Conservation (phyloP, 2,113 vertebrate species). For the Halichoerus grypus region DNA sequence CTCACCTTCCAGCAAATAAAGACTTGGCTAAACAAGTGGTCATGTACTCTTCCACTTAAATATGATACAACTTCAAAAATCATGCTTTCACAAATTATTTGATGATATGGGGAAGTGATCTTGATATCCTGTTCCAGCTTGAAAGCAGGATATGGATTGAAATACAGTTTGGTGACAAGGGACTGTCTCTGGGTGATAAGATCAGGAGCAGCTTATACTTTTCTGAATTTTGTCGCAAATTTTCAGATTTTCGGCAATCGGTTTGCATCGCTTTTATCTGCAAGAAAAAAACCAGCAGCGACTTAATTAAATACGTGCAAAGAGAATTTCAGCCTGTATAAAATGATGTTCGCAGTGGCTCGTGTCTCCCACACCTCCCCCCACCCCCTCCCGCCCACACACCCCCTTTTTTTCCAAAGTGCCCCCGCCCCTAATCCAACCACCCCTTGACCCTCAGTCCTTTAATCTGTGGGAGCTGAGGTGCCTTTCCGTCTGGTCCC, state of each 20-base stretch:
- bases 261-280: not conserved
- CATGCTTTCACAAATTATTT: not conserved
- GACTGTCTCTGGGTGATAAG: not conserved
- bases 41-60: not conserved
- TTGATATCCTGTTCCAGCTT: not conserved
- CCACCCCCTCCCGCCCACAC: not conserved
- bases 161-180: not conserved
- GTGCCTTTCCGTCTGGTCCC: not conserved
- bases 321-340: not conserved
- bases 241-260: not conserved
- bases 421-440: not conserved
- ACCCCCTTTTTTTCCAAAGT: not conserved
- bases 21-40: not conserved
- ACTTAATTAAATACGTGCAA: not conserved
- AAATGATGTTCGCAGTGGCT: not conserved
- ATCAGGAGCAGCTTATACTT: not conserved
- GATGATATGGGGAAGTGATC: not conserved
- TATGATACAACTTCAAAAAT: not conserved
- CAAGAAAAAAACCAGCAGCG: not conserved
- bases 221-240: not conserved
- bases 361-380: not conserved
- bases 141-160: not conserved
- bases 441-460: not conserved
- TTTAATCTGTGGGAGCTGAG: too few relatives aligned
- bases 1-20: not conserved